phyloP scores from a whole-genome alignment of 1,140 invertebrate species.

The Dreissena rostriformis region DNA sequence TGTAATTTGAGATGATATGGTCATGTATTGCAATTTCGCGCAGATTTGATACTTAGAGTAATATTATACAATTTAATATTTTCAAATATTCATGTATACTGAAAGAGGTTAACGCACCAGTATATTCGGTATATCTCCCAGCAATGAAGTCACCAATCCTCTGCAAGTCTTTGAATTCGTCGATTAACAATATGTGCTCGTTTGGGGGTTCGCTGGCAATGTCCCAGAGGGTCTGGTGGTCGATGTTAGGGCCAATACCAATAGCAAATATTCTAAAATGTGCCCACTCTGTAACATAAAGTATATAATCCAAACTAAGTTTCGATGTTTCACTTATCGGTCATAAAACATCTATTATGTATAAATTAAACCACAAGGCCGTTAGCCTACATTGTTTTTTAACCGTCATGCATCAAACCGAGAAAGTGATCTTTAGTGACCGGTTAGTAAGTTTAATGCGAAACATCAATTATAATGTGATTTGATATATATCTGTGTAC shows the following conservation, averaged over 20 bases:
- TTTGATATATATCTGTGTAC: no score
- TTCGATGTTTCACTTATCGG: not conserved
- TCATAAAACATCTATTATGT: not conserved
- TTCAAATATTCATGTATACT: no score
- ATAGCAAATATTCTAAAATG: slow-evolving; percentile 41
- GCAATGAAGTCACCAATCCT: slow-evolving; percentile 26
- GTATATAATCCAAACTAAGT: not conserved
- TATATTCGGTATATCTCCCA: slow-evolving; percentile 33
- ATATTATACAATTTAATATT: no score
- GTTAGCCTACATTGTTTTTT: no score
- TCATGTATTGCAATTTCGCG: no score
- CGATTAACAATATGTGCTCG: slow-evolving; percentile 21
- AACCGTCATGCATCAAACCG: not conserved
- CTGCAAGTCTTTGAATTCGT: slow-evolving; percentile 19
- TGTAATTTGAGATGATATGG: no score
- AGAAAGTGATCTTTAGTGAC: not conserved
- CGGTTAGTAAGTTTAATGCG: no score
- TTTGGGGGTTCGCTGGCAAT: slow-evolving; percentile 13
- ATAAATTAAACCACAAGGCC: not conserved
- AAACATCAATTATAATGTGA: no score
- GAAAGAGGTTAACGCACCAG: slow-evolving; percentile 2
- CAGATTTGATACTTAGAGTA: no score
- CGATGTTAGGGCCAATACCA: slow-evolving; percentile 18
- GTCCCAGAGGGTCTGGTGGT: not conserved
- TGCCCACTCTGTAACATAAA: not conserved